Evolutionary conservation across 2,888 invertebrate species (phyloP), one percentile per base, ranked within the genome.

Genomic region (Philonicus albiceps): DNA sequence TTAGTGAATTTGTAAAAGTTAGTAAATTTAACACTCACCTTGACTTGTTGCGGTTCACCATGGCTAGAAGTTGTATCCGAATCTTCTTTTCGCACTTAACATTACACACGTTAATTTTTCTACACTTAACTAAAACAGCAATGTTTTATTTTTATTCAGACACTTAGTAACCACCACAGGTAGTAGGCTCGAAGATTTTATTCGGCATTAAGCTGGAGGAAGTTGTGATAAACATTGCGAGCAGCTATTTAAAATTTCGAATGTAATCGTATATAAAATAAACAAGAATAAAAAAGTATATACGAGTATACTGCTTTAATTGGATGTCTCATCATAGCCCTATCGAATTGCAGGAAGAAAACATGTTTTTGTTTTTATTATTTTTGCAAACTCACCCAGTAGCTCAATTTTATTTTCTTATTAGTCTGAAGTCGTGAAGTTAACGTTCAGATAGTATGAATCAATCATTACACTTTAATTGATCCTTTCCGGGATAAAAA

Each of bases 1-100:
- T 40, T 34, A 37, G 11, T 1, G 0, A 37, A 2, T 37, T 37
- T 37, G 37, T 37, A 11, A 37, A 37, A 37, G 8, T 37, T 37
- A 37, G 55, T 6, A 22, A 49, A 43, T 43, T 1, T 37, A 7
- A 2, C 34, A 73, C 74, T 73, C 30, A 88, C 88, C 88, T 88
- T 88, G 88, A 88, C 88, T 88, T 88, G 88, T 88, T 88, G 88
- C 88, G 88, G 87, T 88, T 85, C 81, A 53, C 88, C 88, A 88
- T 88, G 80, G 86, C 88, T 88, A 88, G 84, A 86, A 78, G 43
- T 76, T 83, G 87, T 87, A 87, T 87, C 86, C 86, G 37, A 76
- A 43, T 78, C 43, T 84, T 84, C 30, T 34, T 43, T 78, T 76
- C 83, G 55, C 76, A 83, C 49, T 81, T 81, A 73, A 76, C 87